phyloP scores from a whole-genome alignment of 1,140 invertebrate species.

The Colletes latitarsis region DNA sequence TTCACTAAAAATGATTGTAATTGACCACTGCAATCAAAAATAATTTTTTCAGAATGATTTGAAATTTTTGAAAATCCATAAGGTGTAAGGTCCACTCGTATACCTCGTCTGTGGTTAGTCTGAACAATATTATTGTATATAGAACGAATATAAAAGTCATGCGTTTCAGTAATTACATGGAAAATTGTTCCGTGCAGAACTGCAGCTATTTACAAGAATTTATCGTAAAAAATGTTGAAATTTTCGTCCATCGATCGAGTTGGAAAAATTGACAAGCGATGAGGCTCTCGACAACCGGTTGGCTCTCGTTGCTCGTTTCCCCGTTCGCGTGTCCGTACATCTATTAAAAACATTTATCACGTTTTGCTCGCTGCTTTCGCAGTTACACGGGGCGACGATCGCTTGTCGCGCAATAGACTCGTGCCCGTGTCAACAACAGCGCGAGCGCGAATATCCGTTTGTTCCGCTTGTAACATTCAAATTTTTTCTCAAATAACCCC shows the following conservation, averaged over 20 bases:
- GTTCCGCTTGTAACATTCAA: not conserved
- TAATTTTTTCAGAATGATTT: too few relatives aligned
- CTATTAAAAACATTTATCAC: slow-evolving; percentile 43
- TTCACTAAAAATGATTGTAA: too few relatives aligned
- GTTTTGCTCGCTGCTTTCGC: not conserved
- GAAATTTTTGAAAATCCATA: too few relatives aligned
- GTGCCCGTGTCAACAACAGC: not conserved
- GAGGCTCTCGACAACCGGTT: not conserved
- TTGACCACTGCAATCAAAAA: too few relatives aligned
- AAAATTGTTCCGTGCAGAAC: too few relatives aligned
- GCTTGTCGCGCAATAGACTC: not conserved
- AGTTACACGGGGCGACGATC: not conserved
- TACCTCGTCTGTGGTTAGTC: too few relatives aligned
- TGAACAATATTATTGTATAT: too few relatives aligned
- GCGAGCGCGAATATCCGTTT: slow-evolving; percentile 27
- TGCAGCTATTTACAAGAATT: too few relatives aligned
- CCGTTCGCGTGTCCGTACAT: not conserved
- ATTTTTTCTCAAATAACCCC: slow-evolving; percentile 24
- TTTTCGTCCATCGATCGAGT: not conserved
- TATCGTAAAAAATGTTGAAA: not conserved
- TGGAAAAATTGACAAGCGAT: not conserved
- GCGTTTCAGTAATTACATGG: too few relatives aligned
- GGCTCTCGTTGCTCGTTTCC: not conserved
- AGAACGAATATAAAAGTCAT: too few relatives aligned
- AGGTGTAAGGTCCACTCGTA: too few relatives aligned